Evolutionary conservation across 2,113 vertebrate genomes (phyloP), one percentile per base, ranked within the genome.

Genomic region (Toxotes chatareus): DNA sequence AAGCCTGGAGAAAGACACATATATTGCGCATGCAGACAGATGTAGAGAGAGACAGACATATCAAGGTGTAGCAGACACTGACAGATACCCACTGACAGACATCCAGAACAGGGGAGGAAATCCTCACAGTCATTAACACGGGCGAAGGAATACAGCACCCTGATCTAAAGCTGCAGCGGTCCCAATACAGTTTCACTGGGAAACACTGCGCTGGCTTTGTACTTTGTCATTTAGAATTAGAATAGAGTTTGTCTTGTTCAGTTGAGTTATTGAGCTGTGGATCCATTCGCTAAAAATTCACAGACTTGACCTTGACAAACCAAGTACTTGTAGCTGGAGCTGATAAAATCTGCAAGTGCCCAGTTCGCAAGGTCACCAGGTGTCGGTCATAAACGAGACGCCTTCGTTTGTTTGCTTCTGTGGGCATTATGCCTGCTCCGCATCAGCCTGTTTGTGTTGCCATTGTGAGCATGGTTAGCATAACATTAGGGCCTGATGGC

Each of bases 11-110:
- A 82, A 46, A 85, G 36, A 67, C 46, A 0, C 40, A 14, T 42
- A 7, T 76, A 63, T 79, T 63, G 68, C 59, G 32, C 72, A 81
- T 76, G 80, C 44, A 73, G 79, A 67, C 77, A 76, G 72, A 73
- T 27, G 51, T 38, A 60, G 42, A 56, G 34, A 40, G 66, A 79
- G 23, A 11, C 34, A 62, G 63, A 80, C 32, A 77, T 9, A 44
- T 73, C 46, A 27, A 69, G 55, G 55, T 64, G 59, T 11, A 77
- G 63, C 53, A 68, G 53, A 80, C 0, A 34, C 64, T 62, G 55
- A 79, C 82, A 57, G 76, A 46, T 55, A 76, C 19, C 17, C 36
- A 38, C 7, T 38, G 36, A 38, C 36, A 7, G 36, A 38, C 36
- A 7, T 5, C 36, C 36, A 38, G 4, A 38, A 38, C 7, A 23